Evolutionary conservation across 2,113 vertebrate genomes (phyloP), one percentile per base, ranked within the genome.

Genomic region (Vidua chalybeata): DNA sequence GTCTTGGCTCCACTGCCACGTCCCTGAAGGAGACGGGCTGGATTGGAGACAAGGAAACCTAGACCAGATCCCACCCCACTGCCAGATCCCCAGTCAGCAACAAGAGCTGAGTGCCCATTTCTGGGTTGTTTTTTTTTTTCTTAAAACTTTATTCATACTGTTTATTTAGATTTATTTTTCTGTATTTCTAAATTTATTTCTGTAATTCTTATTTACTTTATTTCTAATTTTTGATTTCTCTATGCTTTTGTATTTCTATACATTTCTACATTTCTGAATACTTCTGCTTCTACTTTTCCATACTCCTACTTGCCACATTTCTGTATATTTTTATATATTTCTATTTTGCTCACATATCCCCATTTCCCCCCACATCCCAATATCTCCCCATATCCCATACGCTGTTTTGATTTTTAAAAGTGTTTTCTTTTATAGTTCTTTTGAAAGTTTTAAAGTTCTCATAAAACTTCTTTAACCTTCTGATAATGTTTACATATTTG

Each of bases 71-170:
- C n/a, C 37, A 28, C 1, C 2, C 35, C 49, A 37, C 14, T 77
- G 15, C 27, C 61, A 88, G 28, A 64, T 15, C 10, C 46, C 26
- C 8, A 5, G 7, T 22, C 30, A 83, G 54, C 52, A 59, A 21
- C 62, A 61, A 7, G 10, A 75, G 30, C 24, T 0, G 0, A 54
- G 8, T 27, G 35, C 46, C 17, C 56, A 31, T 41, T 83, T 5
- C 21, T 30, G 21, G 3, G 1, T 0, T 10, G 16, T 74, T 41
- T 0, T 10, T 20, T 74, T 41, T 45, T 28, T 5, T 4, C 17
- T 61, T 37, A 17, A 76, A 6, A 41, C 31, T 62, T 68, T 54
- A n/a, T 39, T 59, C 21, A 28, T 5, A n/a, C 20, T 39, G 22
- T 33, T 61, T 19, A 26, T 11, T 31, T 35, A 4, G 7, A 51